A percentile compares a stretch with the other conserved stretches of the same genome.
Conservation (phyloP, 2,888 invertebrate genomes). For the Azorinus chamasolen region DNA sequence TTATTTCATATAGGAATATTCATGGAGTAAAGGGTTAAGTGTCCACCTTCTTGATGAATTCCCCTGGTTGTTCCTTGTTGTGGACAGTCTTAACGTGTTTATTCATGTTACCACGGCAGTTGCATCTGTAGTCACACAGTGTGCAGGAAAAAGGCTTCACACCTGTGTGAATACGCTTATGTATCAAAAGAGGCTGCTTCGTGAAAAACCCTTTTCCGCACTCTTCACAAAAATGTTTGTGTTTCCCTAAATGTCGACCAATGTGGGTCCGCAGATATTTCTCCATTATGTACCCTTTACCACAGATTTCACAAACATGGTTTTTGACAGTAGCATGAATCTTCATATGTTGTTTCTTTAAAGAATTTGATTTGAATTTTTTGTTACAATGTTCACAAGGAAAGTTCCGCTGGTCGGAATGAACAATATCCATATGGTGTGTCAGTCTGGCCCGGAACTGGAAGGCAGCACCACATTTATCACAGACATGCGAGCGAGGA, state of each 20-base stretch:
- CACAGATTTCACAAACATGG: slow-evolving; percentile 16
- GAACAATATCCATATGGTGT: slow-evolving; percentile 11
- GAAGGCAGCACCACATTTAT: slow-evolving; percentile 26
- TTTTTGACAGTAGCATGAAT: slow-evolving; percentile 5
- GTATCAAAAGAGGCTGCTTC: background rate
- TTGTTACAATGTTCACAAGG: slow-evolving; percentile 2
- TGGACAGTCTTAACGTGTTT: slow-evolving; percentile 12
- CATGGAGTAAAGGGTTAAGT: too few relatives aligned
- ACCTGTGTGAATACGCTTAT: slow-evolving; percentile 13
- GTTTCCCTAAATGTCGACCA: slow-evolving; percentile 2
- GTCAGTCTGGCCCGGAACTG: slow-evolving; percentile 14
- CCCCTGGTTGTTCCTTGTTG: too few relatives aligned
- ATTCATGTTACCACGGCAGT: slow-evolving; percentile 1
- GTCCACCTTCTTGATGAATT: too few relatives aligned
- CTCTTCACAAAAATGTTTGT: slow-evolving; percentile 6
- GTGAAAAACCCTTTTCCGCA: slow-evolving; percentile 25
- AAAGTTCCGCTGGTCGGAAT: background rate
- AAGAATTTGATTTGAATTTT: slow-evolving; percentile 6
- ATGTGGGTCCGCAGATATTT: slow-evolving; percentile 3
- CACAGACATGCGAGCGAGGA: slow-evolving; percentile 7
- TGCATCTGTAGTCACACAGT: slow-evolving; percentile 7
- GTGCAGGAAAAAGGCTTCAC: slow-evolving; percentile 22
- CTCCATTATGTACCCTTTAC: background rate
- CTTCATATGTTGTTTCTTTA: slow-evolving; percentile 3
- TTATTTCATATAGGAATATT: too few relatives aligned